Evolutionary conservation across 1,140 invertebrate genomes (phyloP), one percentile per base, ranked within the genome.

Genomic region (Lucilia sericata): DNA sequence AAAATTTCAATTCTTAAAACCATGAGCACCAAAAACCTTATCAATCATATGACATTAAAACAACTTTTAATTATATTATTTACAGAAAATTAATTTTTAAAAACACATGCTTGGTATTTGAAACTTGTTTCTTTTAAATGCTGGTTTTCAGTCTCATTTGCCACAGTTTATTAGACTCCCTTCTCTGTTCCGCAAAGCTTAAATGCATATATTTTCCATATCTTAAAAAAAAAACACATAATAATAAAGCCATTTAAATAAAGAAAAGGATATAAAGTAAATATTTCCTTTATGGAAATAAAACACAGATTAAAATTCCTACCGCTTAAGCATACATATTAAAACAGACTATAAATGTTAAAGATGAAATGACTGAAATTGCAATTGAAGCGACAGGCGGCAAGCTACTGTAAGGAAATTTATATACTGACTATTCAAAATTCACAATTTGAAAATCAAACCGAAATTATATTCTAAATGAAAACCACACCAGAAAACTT

Each of bases 211-310:
- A 34, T 42, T 76, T 42, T n/a, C 5, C 42, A 8, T 42, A 8
- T 42, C 10, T 42, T 3, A 10, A 42, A 42, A 42, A 42, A 42
- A 42, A 42, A 42, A 25, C 0, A 4, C 12, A 25, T 34, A 25
- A 34, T 76, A 76, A 76, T 76, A 42, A 42, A 76, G 74, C 42
- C 74, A 76, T 76, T 76, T 76, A 76, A 76, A 76, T 76, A 76
- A 76, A 76, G 25, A 76, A 76, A 42, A 76, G 74, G 74, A 76
- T 76, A 74, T 7, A 76, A 76, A 76, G 5, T 21, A 42, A 76
- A 76, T 42, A 76, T 14, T 76, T 76, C 42, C 30, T 25, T 75
- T 75, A 42, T 42, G 42, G 42, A 42, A 42, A 42, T 75, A 7
- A 42, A 76, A 76, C 36, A 42, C 34, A 42, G 34, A 21, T 19